These are phyloP conservation scores for Orthosia cruda DNA, from an alignment of 2,888 invertebrate species.

Conservation along the genomic window DNA sequence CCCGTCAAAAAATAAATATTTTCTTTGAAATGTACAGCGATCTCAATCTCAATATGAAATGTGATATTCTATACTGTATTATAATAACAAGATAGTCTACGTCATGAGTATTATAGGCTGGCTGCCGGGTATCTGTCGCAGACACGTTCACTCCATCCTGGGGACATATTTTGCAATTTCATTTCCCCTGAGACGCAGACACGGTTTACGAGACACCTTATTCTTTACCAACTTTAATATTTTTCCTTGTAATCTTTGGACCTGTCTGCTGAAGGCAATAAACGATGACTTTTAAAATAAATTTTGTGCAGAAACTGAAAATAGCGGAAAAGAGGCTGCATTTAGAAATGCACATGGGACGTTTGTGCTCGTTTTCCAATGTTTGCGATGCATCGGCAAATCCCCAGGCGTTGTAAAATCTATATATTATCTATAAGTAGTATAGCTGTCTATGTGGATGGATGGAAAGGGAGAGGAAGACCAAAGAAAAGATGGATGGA, in stretches of 20 bases:
- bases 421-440: background rate
- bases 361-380: background rate
- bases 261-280: constrained; percentile 71
- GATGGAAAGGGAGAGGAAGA: no score
- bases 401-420: background rate
- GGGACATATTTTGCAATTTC: constrained; percentile 89
- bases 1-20: constrained; percentile 13
- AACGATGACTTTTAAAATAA: constrained; percentile 54
- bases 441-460: no score
- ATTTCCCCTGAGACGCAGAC: constrained; percentile 84
- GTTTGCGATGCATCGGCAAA: background rate
- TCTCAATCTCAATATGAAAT: constrained; percentile 47
- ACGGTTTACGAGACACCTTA: constrained; percentile 83
- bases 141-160: constrained; percentile 81
- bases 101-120: constrained; percentile 59
- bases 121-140: constrained; percentile 64
- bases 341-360: background rate
- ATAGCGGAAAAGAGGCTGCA: constrained; percentile 1
- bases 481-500: no score
- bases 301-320: constrained; percentile 11
- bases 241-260: constrained; percentile 81
- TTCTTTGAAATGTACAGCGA: constrained; percentile 45
- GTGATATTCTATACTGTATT: constrained; percentile 40
- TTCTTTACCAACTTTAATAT: constrained; percentile 84
- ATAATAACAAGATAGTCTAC: constrained; percentile 54